These are phyloP conservation scores for Lypha dubia DNA, from an alignment of 2,888 invertebrate genomes.

Conservation along the genomic window DNA sequence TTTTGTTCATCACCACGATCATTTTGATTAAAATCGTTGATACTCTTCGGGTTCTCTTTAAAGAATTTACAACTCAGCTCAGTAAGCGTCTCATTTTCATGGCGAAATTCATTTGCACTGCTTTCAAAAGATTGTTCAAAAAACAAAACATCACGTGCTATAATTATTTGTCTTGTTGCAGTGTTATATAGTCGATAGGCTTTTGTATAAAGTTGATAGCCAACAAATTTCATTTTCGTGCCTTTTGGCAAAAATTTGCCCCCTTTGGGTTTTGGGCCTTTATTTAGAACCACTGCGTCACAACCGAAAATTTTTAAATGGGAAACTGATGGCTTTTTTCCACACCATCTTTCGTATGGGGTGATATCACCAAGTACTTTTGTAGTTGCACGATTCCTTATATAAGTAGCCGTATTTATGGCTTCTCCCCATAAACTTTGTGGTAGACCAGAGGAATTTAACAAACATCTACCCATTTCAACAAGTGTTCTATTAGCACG, in stretches of 20 bases:
- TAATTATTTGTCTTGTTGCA: neutral
- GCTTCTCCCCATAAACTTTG: slow-evolving; percentile 3
- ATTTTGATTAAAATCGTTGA: neutral
- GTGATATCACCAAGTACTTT: slow-evolving; percentile 1
- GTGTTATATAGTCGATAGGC: neutral
- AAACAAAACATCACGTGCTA: neutral
- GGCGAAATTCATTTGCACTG: no score
- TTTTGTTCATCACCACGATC: neutral
- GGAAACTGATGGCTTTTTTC: neutral
- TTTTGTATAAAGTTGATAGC: neutral
- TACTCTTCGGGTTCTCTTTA: no score
- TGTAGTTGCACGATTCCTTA: neutral
- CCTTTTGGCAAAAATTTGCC: neutral
- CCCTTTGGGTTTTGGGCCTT: neutral
- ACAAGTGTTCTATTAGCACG: slow-evolving; percentile 6
- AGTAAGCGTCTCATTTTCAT: no score
- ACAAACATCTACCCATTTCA: slow-evolving; percentile 25
- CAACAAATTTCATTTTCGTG: slow-evolving; percentile 3
- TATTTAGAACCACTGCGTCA: neutral
- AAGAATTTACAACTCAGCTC: no score
- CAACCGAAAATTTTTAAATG: slow-evolving; percentile 12
- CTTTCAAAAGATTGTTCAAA: slow-evolving; percentile 11
- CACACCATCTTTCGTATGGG: slow-evolving; percentile 1
- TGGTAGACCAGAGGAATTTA: neutral
- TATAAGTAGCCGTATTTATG: neutral